Evolutionary conservation across 2,113 vertebrate genomes (phyloP).

Genomic region (Gorsachius goisagi): DNA sequence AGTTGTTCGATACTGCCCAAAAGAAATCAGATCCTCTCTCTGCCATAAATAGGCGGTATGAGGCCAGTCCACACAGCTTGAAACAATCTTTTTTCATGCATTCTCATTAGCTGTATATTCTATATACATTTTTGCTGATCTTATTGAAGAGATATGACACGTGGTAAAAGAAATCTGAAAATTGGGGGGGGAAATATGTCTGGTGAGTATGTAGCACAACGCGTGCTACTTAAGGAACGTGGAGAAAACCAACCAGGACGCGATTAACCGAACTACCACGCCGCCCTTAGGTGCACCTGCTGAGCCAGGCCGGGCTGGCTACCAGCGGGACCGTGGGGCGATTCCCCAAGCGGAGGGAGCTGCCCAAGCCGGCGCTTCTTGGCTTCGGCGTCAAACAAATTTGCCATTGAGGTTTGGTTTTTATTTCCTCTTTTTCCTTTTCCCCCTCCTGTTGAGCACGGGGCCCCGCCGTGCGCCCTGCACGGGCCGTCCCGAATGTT

Average conservation of each 20-base stretch:
- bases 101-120: neutral
- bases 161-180: neutral
- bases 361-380: neutral
- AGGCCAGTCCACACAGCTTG: neutral
- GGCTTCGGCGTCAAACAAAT: accelerated
- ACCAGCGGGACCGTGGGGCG: accelerated
- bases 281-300: accelerated
- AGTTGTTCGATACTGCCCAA: neutral
- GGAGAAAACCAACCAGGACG: too few relatives aligned
- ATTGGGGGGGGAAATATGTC: accelerated
- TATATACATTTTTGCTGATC: neutral
- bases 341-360: neutral
- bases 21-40: neutral
- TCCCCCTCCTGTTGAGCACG: accelerated
- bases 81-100: neutral
- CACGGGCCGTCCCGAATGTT: neutral
- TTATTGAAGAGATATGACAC: neutral
- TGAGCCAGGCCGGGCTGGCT: neutral
- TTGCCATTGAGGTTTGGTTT: neutral
- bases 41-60: neutral
- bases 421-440: too few relatives aligned
- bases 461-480: neutral
- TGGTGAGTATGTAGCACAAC: accelerated
- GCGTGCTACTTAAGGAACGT: accelerated
- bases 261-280: too few relatives aligned